Conservation (phyloP, 2,888 invertebrate genomes). For the Acleris literana region DNA sequence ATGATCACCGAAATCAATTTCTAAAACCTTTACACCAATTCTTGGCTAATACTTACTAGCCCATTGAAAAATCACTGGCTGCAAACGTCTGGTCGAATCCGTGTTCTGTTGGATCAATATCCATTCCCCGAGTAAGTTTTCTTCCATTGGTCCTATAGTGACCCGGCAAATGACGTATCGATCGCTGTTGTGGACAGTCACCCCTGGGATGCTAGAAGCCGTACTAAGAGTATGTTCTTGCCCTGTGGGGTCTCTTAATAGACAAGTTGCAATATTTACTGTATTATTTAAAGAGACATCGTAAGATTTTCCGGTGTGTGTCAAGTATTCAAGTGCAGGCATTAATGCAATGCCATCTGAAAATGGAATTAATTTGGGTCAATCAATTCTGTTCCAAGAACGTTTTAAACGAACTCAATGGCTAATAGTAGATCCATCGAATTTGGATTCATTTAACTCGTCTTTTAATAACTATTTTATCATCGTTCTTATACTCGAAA, state of each 20-base stretch:
- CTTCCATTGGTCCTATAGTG: conserved; percentile 33
- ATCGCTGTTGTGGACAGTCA: conserved; percentile 14
- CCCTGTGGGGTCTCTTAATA: conserved; percentile 18
- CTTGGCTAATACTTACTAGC: conserved; percentile 29
- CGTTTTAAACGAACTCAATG: background rate
- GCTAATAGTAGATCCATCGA: too few species aligned
- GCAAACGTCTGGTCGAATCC: conserved; percentile 19
- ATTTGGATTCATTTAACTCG: too few species aligned
- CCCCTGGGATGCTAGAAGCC: conserved; percentile 20
- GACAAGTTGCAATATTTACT: conserved; percentile 20
- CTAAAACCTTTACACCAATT: too few species aligned
- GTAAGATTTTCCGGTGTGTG: conserved; percentile 25
- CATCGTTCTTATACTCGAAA: too few species aligned
- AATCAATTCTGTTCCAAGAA: background rate
- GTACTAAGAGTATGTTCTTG: conserved; percentile 18
- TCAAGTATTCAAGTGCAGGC: conserved; percentile 30
- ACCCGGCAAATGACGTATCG: conserved; percentile 32
- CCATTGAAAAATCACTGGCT: conserved; percentile 25
- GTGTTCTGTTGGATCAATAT: conserved; percentile 28
- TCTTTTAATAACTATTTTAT: too few species aligned
- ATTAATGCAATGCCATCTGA: conserved; percentile 23
- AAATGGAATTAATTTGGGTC: background rate
- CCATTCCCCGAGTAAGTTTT: conserved; percentile 32
- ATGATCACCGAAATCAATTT: too few species aligned
- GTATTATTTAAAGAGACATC: conserved; percentile 34